Conservation (phyloP, 2,797 vertebrate species). For the Microchirus variegatus region DNA sequence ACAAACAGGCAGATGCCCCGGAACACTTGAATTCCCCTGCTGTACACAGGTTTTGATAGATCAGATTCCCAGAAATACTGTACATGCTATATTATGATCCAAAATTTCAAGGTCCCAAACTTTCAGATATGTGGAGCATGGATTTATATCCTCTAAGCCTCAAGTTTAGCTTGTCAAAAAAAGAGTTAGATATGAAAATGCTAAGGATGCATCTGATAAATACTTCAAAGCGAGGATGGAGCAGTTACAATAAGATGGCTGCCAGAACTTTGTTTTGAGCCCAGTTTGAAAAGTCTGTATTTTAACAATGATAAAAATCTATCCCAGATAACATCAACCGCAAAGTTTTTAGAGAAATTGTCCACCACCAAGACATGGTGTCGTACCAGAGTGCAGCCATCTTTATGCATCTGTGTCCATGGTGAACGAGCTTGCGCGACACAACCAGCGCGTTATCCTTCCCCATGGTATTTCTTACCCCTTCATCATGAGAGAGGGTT, state of each 20-base stretch:
- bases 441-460: constrained; percentile 14
- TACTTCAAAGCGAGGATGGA: constrained; percentile 32
- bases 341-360: background rate
- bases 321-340: background rate
- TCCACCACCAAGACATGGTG: background rate
- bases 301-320: background rate
- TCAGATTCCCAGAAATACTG: too few relatives aligned
- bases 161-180: constrained; percentile 15
- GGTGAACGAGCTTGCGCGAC: background rate
- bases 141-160: too few relatives aligned
- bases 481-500: constrained; percentile 79
- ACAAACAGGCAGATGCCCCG: constrained; percentile 11
- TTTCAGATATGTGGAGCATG: too few relatives aligned
- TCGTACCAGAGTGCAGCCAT: constrained; percentile 28
- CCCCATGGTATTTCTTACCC: constrained; percentile 84
- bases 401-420: constrained; percentile 43
- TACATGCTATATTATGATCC: too few relatives aligned
- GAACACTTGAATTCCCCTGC: constrained; percentile 4
- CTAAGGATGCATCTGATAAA: constrained; percentile 7
- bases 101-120: too few relatives aligned
- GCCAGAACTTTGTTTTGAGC: constrained; percentile 1
- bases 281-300: background rate
- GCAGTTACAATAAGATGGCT: constrained; percentile 57
- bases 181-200: constrained; percentile 9
- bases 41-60: background rate